phyloP scores from a whole-genome alignment of 2,113 vertebrate species.

The Notechis scutatus region DNA sequence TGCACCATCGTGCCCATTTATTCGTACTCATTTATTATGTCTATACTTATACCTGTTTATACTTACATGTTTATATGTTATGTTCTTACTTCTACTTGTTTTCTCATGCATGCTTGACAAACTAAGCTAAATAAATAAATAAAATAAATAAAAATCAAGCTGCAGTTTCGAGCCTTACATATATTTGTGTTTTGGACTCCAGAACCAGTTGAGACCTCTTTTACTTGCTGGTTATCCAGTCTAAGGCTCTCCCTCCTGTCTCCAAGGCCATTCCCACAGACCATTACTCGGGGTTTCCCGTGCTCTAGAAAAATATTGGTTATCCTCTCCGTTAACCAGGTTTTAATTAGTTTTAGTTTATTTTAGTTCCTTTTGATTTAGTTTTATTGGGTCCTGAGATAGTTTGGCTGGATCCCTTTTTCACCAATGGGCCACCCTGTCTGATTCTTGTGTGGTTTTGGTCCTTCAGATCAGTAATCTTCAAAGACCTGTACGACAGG shows the following conservation, averaged over 20 bases:
- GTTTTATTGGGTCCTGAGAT: neutral
- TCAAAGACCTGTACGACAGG: slow-evolving; percentile 77
- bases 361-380: too few relatives aligned
- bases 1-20: too few relatives aligned
- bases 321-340: neutral
- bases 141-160: neutral
- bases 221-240: neutral
- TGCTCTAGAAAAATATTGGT: neutral
- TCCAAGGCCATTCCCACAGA: neutral
- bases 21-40: too few relatives aligned
- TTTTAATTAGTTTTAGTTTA: neutral
- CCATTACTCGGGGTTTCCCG: neutral
- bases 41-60: too few relatives aligned
- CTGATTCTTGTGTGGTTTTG: neutral
- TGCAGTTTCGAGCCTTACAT: neutral
- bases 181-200: neutral
- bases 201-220: neutral
- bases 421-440: neutral
- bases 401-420: neutral
- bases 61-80: too few relatives aligned
- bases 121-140: too few relatives aligned
- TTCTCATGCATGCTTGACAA: too few relatives aligned
- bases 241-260: neutral
- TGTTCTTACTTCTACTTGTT: too few relatives aligned
- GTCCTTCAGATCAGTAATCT: slow-evolving; percentile 68